Base-by-base conservation (phyloP, 2,888 invertebrate genomes). In the Empis livida region DNA sequence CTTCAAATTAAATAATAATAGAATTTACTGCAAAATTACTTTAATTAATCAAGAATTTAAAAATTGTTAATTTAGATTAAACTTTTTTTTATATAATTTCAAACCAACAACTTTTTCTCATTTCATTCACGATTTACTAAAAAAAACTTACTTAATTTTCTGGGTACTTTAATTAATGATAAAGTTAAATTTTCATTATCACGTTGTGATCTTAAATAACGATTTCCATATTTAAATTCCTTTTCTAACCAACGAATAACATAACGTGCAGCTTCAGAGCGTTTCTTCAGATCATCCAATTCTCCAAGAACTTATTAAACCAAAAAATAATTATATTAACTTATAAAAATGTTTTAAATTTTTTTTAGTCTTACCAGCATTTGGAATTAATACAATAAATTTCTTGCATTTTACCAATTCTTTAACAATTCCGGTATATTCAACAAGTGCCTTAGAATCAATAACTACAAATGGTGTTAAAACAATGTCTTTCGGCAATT, bases 171-270 rank as follows among this genome's bases (percentile, higher is more conserved):
- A 43, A 85, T 76, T 49, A 80, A 73, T 1, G 80, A 82, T 27
- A 89, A 70, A 2, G 84, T 74, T 43, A 82, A 73, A 23, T 81
- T 77, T 68, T 95, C 93, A 50, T 86, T 84, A 15, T 84, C 80
- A 17, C 90, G 79, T 69, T 94, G 94, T 1, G 91, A 84, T 55
- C 91, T 77, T 59, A 94, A 74, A 65, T 84, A 92, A 53, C 92
- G 77, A 57, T 90, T 91, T 11, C 94, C 94, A 53, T 82, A 81
- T 55, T 83, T 81, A 54, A 94, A 80, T 63, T 93, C 91, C 35
- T 78, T 73, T 68, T 94, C 94, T 53, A 95, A 72, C 93, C 93
- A 95, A 55, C 94, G 84, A 50, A 93, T 94, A 5, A 90, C 91
- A 63, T 93, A 91, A 45, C 94, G 78, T 1, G 92, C 93, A 53